Conservation (phyloP, 1,140 invertebrate genomes). For the Drosophila lacertosa region DNA sequence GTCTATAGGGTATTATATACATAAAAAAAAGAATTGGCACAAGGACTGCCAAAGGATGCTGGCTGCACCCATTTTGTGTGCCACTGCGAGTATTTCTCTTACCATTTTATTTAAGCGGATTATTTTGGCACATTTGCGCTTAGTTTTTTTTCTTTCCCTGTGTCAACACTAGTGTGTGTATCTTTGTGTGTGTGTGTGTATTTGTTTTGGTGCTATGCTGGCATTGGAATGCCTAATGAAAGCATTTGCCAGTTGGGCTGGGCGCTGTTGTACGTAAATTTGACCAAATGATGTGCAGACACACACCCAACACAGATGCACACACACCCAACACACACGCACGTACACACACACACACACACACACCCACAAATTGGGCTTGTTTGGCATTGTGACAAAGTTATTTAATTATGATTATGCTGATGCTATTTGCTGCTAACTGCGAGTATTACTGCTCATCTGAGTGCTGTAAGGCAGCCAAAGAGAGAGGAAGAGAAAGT, state of each 20-base stretch:
- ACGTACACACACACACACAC: neutral
- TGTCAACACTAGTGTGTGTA: slow-evolving; percentile 22
- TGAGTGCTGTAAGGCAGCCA: slow-evolving; percentile 27
- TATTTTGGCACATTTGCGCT: slow-evolving; percentile 80
- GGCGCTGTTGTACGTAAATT: slow-evolving; percentile 61
- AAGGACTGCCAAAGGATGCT: slow-evolving; percentile 73
- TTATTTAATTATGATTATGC: slow-evolving; percentile 81
- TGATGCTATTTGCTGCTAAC: slow-evolving; percentile 59
- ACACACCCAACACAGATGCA: slow-evolving; percentile 6
- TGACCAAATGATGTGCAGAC: slow-evolving; percentile 69
- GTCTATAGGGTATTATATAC: slow-evolving; percentile 10
- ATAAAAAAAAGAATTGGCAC: slow-evolving; percentile 58
- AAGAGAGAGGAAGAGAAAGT: neutral
- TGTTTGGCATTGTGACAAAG: slow-evolving; percentile 76
- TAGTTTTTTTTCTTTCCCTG: slow-evolving; percentile 32
- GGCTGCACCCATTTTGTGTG: slow-evolving; percentile 59
- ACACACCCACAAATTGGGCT: slow-evolving; percentile 18
- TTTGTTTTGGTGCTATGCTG: slow-evolving; percentile 26
- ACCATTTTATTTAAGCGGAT: slow-evolving; percentile 79
- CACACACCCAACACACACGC: no score
- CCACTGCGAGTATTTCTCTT: slow-evolving; percentile 59
- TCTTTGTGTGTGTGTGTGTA: slow-evolving; percentile 2
- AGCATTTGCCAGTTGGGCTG: slow-evolving; percentile 40
- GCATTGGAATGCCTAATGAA: slow-evolving; percentile 72
- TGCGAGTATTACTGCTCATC: slow-evolving; percentile 39